Base-by-base conservation (phyloP, 2,113 vertebrate species). In the Mobula birostris region DNA sequence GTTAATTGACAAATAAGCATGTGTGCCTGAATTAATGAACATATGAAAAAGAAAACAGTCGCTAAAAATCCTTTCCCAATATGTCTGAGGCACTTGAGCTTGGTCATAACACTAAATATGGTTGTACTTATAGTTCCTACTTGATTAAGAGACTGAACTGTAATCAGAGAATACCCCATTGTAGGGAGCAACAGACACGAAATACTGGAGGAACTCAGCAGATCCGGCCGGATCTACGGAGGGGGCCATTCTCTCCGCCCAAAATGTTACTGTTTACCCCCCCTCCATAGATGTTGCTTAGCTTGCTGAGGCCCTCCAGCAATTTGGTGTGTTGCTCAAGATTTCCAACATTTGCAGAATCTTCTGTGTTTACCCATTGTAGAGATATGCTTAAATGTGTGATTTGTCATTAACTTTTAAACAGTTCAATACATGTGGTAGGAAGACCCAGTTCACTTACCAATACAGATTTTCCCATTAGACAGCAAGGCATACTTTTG, bases 401-500 rank as follows among this genome's bases (percentile, higher is more conserved):
- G 61, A 29, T 87, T 87, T 61, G 24, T n/a, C 56, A 58, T 87
- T 87, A 11, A 87, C 27, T 61, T 87, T 21, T 56, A 12, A 87
- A 87, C 56, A 27, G 83, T 88, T 63, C 24, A 87, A 56, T 61
- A 24, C 63, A 56, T 24, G 24, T 9, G 85, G 58, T 58, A 88
- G 88, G 66, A 40, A 48, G 90, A 74, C 19, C 19, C 21, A 74
- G 19, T 93, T 74, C 68, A 95, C 98, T 98, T 96, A 99, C 98
- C 99, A 72, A 98, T 95, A 96, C 99, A 99, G 77, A 98, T 98
- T 95, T 96, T 98, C 94, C 97, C 98, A 96, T 99, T 98, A 3
- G 95, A 36, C 1, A 98, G 98, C 95, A 98, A 96, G 80, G 96
- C 95, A 95, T 99, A 99, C 94, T 97, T 98, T 95, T 96, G 96